A percentile compares a stretch with the other conserved stretches of the same genome.
Conservation (phyloP, 2,888 invertebrate species). For the Chymomyza fuscimana region DNA sequence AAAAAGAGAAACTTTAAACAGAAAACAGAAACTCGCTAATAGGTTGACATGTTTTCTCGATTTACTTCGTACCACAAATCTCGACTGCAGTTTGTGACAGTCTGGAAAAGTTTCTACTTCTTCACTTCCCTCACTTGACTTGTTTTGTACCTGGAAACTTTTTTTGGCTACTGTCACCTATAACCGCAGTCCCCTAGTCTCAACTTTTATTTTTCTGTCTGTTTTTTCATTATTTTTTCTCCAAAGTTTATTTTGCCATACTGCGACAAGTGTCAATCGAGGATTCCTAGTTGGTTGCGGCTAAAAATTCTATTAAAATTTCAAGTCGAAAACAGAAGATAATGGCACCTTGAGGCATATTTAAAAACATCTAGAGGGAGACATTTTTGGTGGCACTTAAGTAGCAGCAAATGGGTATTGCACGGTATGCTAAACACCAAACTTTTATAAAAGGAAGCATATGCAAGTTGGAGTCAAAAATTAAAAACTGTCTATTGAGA, state of each 20-base stretch:
- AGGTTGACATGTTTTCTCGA: constrained; percentile 19
- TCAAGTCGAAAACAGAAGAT: neutral
- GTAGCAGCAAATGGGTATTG: neutral
- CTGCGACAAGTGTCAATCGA: neutral
- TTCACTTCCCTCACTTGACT: neutral
- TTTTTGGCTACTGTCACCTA: constrained; percentile 33
- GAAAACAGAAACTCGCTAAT: constrained; percentile 27
- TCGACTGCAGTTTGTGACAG: constrained; percentile 42
- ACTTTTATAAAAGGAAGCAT: neutral
- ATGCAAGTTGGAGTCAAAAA: neutral
- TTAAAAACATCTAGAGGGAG: neutral
- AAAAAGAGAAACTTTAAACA: neutral
- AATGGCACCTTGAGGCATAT: neutral
- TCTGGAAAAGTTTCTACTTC: constrained; percentile 26
- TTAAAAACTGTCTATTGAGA: too few relatives aligned
- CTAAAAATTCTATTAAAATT: constrained; percentile 1
- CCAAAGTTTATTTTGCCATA: constrained; percentile 6
- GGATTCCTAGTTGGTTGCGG: neutral
- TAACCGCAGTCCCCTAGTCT: neutral
- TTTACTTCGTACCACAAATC: constrained; percentile 2
- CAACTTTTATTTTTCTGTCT: neutral
- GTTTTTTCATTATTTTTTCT: neutral
- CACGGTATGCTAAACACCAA: neutral
- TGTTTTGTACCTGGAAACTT: constrained; percentile 8
- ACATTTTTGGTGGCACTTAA: neutral